These are phyloP conservation scores for Ganaspis sp. DNA, from an alignment of 1,140 invertebrate genomes.

Conservation along the genomic window DNA sequence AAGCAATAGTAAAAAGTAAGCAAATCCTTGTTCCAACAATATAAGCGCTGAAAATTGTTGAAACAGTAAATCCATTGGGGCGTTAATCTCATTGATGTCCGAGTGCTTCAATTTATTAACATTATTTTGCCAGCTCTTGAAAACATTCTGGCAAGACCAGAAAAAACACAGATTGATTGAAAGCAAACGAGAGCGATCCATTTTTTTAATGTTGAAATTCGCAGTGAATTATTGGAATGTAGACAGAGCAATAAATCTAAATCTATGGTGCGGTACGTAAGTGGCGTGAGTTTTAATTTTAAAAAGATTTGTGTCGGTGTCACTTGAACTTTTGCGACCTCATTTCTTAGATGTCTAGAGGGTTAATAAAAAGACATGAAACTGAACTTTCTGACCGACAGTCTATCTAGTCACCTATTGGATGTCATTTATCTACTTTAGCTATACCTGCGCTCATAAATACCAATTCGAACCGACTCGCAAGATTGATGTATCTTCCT, in stretches of 20 bases:
- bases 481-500: conserved; percentile 26
- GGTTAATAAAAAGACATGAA: conserved; percentile 23
- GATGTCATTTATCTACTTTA: conserved; percentile 25
- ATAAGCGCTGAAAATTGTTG: background rate
- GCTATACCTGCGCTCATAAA: conserved; percentile 22
- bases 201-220: conserved; percentile 17
- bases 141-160: too few species aligned
- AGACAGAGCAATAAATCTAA: conserved; percentile 26
- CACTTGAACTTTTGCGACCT: conserved; percentile 23
- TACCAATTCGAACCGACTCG: conserved; percentile 14
- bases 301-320: conserved; percentile 24
- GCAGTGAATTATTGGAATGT: conserved; percentile 23
- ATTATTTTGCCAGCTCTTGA: too few species aligned
- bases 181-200: conserved; percentile 3
- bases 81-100: too few species aligned
- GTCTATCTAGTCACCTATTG: conserved; percentile 28
- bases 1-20: too few species aligned
- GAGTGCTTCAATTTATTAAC: too few species aligned
- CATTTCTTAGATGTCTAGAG: conserved; percentile 8
- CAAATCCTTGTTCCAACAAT: too few species aligned
- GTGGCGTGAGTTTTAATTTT: conserved; percentile 13
- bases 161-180: background rate
- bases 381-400: conserved; percentile 22
- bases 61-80: too few species aligned
- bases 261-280: background rate